Evolutionary conservation across 2,888 invertebrate species (phyloP).

Genomic region (Oscheius myriophilus): DNA sequence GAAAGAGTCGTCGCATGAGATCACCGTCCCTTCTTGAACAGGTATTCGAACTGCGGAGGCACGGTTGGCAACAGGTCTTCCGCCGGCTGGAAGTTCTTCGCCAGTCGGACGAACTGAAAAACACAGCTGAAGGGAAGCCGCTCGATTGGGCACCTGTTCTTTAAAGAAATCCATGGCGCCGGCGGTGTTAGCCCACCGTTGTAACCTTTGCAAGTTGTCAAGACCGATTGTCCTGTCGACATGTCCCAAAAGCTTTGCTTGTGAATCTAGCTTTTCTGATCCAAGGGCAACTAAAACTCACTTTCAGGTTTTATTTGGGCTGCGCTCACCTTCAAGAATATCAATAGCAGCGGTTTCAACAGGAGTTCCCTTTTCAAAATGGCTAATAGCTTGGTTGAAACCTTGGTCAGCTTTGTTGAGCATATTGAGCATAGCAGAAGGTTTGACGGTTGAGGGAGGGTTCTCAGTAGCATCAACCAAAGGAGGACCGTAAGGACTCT

Average conservation of each 20-base stretch:
- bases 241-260: slow-evolving; percentile 68
- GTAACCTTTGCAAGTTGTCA: slow-evolving; percentile 68
- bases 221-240: slow-evolving; percentile 69
- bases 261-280: slow-evolving; percentile 66
- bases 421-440: slow-evolving; percentile 66
- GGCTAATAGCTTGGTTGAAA: slow-evolving; percentile 68
- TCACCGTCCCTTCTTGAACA: slow-evolving; percentile 59
- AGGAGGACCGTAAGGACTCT: slow-evolving; percentile 46
- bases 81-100: slow-evolving; percentile 69
- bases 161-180: slow-evolving; percentile 69
- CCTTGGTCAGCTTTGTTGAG: slow-evolving; percentile 67
- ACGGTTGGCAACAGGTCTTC: slow-evolving; percentile 65
- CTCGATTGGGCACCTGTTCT: slow-evolving; percentile 58
- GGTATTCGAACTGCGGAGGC: slow-evolving; percentile 69
- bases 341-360: slow-evolving; percentile 68
- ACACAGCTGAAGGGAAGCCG: background rate
- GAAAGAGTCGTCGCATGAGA: slow-evolving; percentile 16
- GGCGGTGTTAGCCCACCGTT: slow-evolving; percentile 70
- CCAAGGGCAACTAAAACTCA: slow-evolving; percentile 60
- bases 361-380: slow-evolving; percentile 69
- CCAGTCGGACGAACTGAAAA: slow-evolving; percentile 67
- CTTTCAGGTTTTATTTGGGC: too few relatives aligned
- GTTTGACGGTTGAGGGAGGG: slow-evolving; percentile 60
- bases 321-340: slow-evolving; percentile 59
- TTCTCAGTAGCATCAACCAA: slow-evolving; percentile 52